Percentiles rank a stretch among this genome's conserved stretches.
These are phyloP conservation scores for Neoniphon sammara DNA, from an alignment of 2,797 vertebrate species.

Conservation along the genomic window DNA sequence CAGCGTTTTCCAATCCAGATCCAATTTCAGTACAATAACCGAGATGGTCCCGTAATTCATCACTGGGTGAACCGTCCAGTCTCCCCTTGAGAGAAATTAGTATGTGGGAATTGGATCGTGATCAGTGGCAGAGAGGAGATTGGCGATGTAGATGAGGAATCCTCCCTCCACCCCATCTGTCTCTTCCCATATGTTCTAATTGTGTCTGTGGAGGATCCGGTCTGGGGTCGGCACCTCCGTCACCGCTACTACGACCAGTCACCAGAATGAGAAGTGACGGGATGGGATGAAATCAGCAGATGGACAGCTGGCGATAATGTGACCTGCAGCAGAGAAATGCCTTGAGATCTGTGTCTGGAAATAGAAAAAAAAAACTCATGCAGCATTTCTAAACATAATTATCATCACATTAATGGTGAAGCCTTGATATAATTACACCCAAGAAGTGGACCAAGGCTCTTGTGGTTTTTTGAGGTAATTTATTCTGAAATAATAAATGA, in stretches of 20 bases:
- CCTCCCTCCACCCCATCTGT: not conserved
- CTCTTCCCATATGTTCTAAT: slow-evolving; percentile 12
- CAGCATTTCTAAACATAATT: too few relatives aligned
- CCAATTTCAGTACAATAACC: slow-evolving; percentile 45
- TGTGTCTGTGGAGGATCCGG: slow-evolving; percentile 4
- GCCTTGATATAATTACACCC: too few relatives aligned
- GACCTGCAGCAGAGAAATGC: not conserved
- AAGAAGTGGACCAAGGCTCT: too few relatives aligned
- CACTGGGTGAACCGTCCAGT: slow-evolving; percentile 27
- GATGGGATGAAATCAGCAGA: not conserved
- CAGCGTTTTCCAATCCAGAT: slow-evolving; percentile 30
- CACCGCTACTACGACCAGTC: slow-evolving; percentile 24
- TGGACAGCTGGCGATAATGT: not conserved
- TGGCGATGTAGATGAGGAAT: slow-evolving; percentile 8
- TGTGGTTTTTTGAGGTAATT: too few relatives aligned
- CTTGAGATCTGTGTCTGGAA: not conserved
- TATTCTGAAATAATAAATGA: too few relatives aligned
- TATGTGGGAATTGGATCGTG: slow-evolving; percentile 4
- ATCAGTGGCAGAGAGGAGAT: slow-evolving; percentile 14
- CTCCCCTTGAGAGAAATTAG: slow-evolving; percentile 30
- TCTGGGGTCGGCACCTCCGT: slow-evolving; percentile 1
- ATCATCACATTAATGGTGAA: too few relatives aligned
- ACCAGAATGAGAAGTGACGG: slow-evolving; percentile 9
- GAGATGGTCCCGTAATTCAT: slow-evolving; percentile 38
- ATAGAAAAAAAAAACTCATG: too few relatives aligned